Base-by-base conservation (phyloP, 35 echinoderm and acorn worm species). In the Apostichopus californicus region DNA sequence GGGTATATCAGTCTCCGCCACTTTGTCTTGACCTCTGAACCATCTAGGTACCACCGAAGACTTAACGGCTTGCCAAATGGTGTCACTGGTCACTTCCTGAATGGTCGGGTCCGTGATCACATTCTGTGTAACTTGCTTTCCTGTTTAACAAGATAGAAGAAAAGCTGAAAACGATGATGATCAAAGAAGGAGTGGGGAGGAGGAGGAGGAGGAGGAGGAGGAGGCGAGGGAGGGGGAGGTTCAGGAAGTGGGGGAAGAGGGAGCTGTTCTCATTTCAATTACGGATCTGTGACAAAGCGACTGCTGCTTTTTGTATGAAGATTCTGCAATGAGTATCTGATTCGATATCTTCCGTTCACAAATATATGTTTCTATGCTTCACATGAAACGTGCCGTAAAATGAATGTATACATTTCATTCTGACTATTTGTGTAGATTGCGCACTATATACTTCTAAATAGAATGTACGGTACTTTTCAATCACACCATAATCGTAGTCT, bases 91-190 rank as follows among this genome's bases (percentile, higher is more conserved):
- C 25, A 91, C 94, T 75, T 95, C 87, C 71, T 97, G 94, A 5
- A 97, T 81, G 26, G 77, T 66, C 54, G 96, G 93, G 60, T 97
- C 96, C 54, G 54, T 93, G 79, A 97, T 93, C 14, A 97, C 93
- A 91, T 90, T 93, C 12, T 91, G 20, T 18, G 96, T 95, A 8
- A 97, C 96, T 64, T 95, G 63, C 18, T 97, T 97, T 24, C 96
- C 96, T 97, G 81, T 46, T 46, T 46, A 46, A 46, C 34, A 46
- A 46, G 34, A 46, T 46, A 46, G 34, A 46, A 46, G 34, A 46
- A 46, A 46, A 46, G 34, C 34, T 46, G 34, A 46, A 46, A 46
- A 46, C 34, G 34, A 46, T 46, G 34, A 46, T 46, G 34, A 46
- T 46, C 34, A 11, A 11, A 9, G 9, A 68, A 68, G 18, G 64